Conservation (phyloP, 2,113 vertebrate species). For the Stercorarius parasiticus region DNA sequence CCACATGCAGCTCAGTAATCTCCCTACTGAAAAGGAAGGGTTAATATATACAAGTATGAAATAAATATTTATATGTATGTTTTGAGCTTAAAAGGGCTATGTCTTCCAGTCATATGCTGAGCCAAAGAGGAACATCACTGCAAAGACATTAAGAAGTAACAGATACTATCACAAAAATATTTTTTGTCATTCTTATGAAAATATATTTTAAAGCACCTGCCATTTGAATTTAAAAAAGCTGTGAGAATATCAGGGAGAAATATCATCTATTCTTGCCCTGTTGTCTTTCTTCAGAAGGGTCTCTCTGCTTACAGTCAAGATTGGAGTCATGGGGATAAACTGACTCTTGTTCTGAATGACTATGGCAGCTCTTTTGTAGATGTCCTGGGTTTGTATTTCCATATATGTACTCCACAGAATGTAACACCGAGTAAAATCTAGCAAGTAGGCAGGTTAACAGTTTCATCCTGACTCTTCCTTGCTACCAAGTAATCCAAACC, state of each 20-base stretch:
- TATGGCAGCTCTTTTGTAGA: neutral
- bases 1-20: neutral
- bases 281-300: neutral
- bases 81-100: neutral
- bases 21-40: neutral
- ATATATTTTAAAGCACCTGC: neutral
- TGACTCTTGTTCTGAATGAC: neutral
- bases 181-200: neutral
- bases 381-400: neutral
- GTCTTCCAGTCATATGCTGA: neutral
- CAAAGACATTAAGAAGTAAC: neutral
- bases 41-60: neutral
- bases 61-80: neutral
- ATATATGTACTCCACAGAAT: neutral
- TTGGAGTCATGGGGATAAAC: neutral
- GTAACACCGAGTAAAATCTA: neutral
- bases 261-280: neutral
- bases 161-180: neutral
- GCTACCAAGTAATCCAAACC: neutral
- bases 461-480: neutral
- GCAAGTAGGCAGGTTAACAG: neutral
- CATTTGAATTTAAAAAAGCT: neutral
- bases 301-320: neutral
- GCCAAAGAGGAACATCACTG: neutral
- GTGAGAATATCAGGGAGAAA: neutral